Evolutionary conservation across 2,113 vertebrate genomes (phyloP), one percentile per base, ranked within the genome.

Genomic region (Climacteris rufus): DNA sequence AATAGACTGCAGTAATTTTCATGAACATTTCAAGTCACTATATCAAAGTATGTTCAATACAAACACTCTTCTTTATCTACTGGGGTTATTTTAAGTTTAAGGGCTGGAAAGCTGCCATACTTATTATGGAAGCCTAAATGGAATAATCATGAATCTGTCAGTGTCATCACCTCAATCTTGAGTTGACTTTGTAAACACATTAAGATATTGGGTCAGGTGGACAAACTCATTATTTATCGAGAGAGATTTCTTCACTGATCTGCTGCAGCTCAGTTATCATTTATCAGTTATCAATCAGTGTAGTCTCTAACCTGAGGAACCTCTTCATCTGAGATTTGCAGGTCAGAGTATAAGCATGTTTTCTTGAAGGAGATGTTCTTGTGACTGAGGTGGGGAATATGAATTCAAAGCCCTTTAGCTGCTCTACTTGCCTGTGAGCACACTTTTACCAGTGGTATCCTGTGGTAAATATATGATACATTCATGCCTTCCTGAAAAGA

Each of bases 201-300:
- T 60, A 37, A 80, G 64, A 50, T 59, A 50, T 5, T 2, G 2
- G 14, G 25, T 49, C 15, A 19, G 27, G 14, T 6, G 6, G 40
- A 47, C 87, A 60, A 93, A 44, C 7, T 64, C 20, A 39, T 54
- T 78, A 30, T 45, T 78, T 42, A 33, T 60, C 10, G 35, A 12
- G 9, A 45, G 28, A 70, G 27, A 50, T 45, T 83, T 81, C 47
- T 57, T 42, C 22, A 31, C 11, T 81, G 59, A 45, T 65, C 25
- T 83, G 28, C 71, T 72, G 15, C 57, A 79, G 20, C 11, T 66
- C 15, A 11, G 2, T 79, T 89, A 57, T 22, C 35, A 17, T 47
- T 37, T 0, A 27, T 18, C 40, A 37, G 35, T 54, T 42, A 24
- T 49, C 64, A 45, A 45, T 45, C 42, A 42, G 1, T 0, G 1